phyloP scores from a whole-genome alignment of 2,888 invertebrate genomes.

The Acronicta psi region DNA sequence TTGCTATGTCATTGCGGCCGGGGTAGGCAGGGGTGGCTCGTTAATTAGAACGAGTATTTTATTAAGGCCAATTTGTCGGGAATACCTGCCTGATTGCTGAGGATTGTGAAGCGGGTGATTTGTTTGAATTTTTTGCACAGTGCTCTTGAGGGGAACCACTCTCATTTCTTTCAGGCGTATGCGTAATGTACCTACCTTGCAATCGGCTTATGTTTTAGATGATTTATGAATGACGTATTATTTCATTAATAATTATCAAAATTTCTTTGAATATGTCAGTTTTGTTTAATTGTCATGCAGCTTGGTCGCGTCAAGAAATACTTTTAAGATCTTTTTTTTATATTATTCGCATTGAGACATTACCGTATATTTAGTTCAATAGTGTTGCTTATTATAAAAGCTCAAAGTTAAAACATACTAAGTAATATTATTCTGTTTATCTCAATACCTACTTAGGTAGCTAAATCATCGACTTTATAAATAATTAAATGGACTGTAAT shows the following conservation, averaged over 20 bases:
- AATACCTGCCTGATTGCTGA: conserved; percentile 82
- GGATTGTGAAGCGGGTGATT: conserved; percentile 67
- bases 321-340: too few relatives aligned
- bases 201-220: conserved; percentile 28
- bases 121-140: conserved; percentile 63
- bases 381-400: too few relatives aligned
- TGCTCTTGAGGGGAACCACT: conserved; percentile 53
- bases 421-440: conserved; percentile 7
- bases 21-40: conserved; percentile 60
- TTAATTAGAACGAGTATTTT: conserved; percentile 86
- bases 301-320: too few relatives aligned
- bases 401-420: too few relatives aligned
- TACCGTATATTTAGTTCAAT: too few relatives aligned
- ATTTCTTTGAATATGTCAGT: neutral
- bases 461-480: neutral
- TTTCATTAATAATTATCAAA: neutral
- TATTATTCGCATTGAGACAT: too few relatives aligned
- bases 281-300: too few relatives aligned
- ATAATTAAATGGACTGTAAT: neutral
- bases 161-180: conserved; percentile 54
- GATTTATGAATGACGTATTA: neutral
- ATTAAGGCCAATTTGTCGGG: conserved; percentile 85
- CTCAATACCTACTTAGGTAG: neutral
- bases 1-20: neutral
- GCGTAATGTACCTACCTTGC: conserved; percentile 26